Evolutionary conservation across 2,113 vertebrate genomes (phyloP), one percentile per base, ranked within the genome.

Genomic region (Dicrurus megarhynchus): DNA sequence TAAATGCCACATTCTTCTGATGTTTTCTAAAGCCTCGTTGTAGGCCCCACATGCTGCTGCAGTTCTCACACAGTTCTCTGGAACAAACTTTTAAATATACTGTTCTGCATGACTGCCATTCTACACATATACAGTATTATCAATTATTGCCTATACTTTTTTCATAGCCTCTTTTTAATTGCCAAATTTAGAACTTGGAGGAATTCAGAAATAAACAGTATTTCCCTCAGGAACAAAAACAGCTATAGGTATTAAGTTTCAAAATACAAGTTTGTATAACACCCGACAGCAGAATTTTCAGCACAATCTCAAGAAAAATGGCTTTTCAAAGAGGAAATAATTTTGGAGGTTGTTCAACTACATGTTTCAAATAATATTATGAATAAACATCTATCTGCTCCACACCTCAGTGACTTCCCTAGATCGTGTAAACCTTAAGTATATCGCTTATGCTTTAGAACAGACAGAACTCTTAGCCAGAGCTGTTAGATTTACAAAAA

Each of bases 381-480:
- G 13, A 55, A 67, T 22, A 69, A 63, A 73, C 10, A 61, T 3
- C 19, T 32, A 37, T 10, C 33, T 24, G 18, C 13, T 33, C 22
- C 57, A 53, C 16, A 75, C 6, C 9, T 68, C 35, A n/a, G 4
- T 32, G 24, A 75, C 74, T 10, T 42, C 33, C 18, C 15, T 10
- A 55, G 5, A 59, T 3, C 0, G 1, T 4, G 18, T 9, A 30
- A 76, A 57, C 13, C 52, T 32, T 5, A 61, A 24, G 9, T 14
- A 7, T 14, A n/a, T 2, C 2, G 0, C 16, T 42, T n/a, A 55
- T 1, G 56, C 22, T 7, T 16, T 5, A 39, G 19, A 59, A 77
- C 22, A 75, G 30, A 24, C 23, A 74, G 2, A 79, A 39, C 18
- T 28, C 41, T 46, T 16, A 49, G 2, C 19, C 27, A 52, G 3